phyloP scores from a whole-genome alignment of 2,888 invertebrate species.

The Catotricha subobsoleta region DNA sequence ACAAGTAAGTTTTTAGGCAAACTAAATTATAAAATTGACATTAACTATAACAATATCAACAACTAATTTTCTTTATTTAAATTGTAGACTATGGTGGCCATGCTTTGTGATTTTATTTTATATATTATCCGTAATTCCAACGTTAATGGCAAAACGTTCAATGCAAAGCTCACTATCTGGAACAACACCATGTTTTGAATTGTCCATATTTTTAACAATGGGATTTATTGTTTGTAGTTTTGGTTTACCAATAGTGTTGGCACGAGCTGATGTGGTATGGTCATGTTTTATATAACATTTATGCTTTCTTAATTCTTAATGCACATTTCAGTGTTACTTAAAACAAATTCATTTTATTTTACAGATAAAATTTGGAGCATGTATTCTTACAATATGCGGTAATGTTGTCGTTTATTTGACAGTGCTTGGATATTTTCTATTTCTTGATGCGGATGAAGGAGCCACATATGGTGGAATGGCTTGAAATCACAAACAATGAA shows the following conservation, averaged over 20 bases:
- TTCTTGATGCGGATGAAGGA: constrained; percentile 5
- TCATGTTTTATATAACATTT: not conserved
- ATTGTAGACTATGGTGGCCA: constrained; percentile 82
- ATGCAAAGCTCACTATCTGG: constrained; percentile 42
- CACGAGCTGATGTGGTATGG: constrained; percentile 49
- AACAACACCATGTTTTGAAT: constrained; percentile 51
- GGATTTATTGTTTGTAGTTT: constrained; percentile 91
- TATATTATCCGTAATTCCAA: constrained; percentile 78
- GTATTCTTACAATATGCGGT: constrained; percentile 70
- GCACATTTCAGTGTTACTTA: not conserved
- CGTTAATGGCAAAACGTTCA: constrained; percentile 65
- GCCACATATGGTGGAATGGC: constrained; percentile 8
- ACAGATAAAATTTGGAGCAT: constrained; percentile 70
- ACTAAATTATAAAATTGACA: too few species aligned
- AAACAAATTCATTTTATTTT: constrained; percentile 1
- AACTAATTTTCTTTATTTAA: not conserved
- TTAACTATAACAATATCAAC: too few species aligned
- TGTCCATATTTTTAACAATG: constrained; percentile 86
- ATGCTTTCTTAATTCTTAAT: not conserved
- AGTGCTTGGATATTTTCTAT: constrained; percentile 40
- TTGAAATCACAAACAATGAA: too few species aligned
- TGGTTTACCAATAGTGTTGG: constrained; percentile 87
- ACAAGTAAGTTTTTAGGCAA: constrained; percentile 34
- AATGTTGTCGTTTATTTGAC: constrained; percentile 84
- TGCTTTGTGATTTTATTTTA: constrained; percentile 95